Evolutionary conservation across 2,888 invertebrate genomes (phyloP), one percentile per base, ranked within the genome.

Genomic region (Drosophila mettleri): DNA sequence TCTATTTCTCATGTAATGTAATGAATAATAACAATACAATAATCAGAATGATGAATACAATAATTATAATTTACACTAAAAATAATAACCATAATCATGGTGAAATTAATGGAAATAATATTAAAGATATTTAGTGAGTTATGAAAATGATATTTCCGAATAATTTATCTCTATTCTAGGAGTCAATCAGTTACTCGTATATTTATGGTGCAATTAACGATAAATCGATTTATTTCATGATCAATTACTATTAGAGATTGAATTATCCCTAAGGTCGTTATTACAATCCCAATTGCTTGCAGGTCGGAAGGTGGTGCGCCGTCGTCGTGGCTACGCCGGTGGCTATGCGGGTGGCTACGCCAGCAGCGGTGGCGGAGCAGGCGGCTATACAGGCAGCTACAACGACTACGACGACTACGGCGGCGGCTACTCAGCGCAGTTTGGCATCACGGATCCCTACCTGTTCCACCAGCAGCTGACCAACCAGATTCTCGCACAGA

Each of bases 381-480:
- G 80, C 20, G 77, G 78, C 10, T 78, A 74, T 22, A 46, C 71
- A 3, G 80, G 78, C 14, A 38, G 58, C 54, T 77, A 80, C 38
- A 71, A 64, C 34, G 83, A 87, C 38, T 80, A 80, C 36, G 85
- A 82, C 60, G 89, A 85, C 24, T 80, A 69, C 20, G 60, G 61
- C 12, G 74, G 59, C 39, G 71, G 69, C 31, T 86, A 81, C 64
- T 85, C 86, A 4, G 86, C 91, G 8, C 63, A 84, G 31, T 87
- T 84, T 46, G 91, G 89, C 49, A 91, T 91, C 60, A 78, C 88
- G 39, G 91, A 91, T 84, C 91, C 91, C 29, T 91, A 79, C 34
- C 67, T 74, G 14, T 91, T 91, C 70, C 91, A 91, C 60, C 91
- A 91, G 73, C 90, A 90, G 64, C 63, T 91, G 72, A 91, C 91